Evolutionary conservation across 2,797 vertebrate genomes (phyloP).

Genomic region (Brachyrhaphis roseni): DNA sequence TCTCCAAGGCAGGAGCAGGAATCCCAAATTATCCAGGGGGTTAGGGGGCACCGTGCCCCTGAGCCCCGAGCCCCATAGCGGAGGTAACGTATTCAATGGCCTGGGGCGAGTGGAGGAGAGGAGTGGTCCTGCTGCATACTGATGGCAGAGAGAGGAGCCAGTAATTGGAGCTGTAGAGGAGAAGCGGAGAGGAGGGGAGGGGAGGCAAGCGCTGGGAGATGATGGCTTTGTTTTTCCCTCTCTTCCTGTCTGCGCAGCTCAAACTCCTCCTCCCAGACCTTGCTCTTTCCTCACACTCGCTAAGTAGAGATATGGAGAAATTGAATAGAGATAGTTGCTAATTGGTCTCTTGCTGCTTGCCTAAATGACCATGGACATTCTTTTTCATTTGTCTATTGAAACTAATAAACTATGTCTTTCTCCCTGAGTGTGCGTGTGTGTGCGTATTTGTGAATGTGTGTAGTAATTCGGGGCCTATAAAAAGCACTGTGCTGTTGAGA

Average conservation of each 20-base stretch:
- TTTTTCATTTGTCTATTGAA: conserved; percentile 79
- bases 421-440: conserved; percentile 16
- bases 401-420: conserved; percentile 75
- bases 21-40: conserved; percentile 91
- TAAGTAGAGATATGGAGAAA: conserved; percentile 78
- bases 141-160: conserved; percentile 85
- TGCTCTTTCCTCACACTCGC: conserved; percentile 72
- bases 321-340: conserved; percentile 84
- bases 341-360: conserved; percentile 86
- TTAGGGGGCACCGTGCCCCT: conserved; percentile 83
- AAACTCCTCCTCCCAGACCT: conserved; percentile 78
- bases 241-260: conserved; percentile 78
- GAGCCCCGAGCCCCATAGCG: conserved; percentile 83
- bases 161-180: conserved; percentile 87
- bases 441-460: conserved; percentile 21
- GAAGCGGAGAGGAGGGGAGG: conserved; percentile 68
- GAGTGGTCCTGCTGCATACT: conserved; percentile 88
- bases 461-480: conserved; percentile 67
- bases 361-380: conserved; percentile 82
- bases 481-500: conserved; percentile 58
- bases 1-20: conserved; percentile 85
- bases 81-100: conserved; percentile 95
- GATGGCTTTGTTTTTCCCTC: conserved; percentile 85
- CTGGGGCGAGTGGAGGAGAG: conserved; percentile 87
- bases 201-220: conserved; percentile 83